A percentile compares a stretch with the other conserved stretches of the same genome.
Evolutionary conservation across 2,113 vertebrate genomes (phyloP).

Genomic region (Engraulis encrasicolus): DNA sequence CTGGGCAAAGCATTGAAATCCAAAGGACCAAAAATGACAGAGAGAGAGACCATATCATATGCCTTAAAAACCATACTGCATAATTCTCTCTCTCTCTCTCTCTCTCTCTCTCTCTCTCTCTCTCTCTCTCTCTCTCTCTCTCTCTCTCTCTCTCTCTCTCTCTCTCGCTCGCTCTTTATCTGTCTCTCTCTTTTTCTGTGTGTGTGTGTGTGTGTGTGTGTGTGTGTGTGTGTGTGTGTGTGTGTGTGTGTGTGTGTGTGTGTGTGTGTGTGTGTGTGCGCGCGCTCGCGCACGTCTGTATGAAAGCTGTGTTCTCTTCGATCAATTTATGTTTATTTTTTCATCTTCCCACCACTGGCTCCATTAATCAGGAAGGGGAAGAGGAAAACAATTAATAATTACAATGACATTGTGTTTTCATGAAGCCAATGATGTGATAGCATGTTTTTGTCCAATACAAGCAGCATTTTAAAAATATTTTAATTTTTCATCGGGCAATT

Average conservation of each 20-base stretch:
- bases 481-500: slow-evolving; percentile 41
- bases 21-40: no score
- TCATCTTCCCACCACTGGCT: slow-evolving; percentile 41
- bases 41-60: no score
- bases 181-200: no score
- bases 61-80: no score
- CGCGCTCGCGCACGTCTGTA: neutral
- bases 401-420: slow-evolving; percentile 40
- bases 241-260: neutral
- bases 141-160: no score
- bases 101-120: no score
- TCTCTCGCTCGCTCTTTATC: no score
- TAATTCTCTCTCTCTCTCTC: no score
- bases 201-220: neutral
- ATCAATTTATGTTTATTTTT: slow-evolving; percentile 41
- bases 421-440: slow-evolving; percentile 28
- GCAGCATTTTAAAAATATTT: no score
- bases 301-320: slow-evolving; percentile 20
- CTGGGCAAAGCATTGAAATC: no score
- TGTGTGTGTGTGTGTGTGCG: neutral
- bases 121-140: no score
- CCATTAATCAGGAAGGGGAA: neutral
- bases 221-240: neutral
- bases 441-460: slow-evolving; percentile 15
- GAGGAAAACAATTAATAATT: slow-evolving; percentile 42